Conservation (phyloP, 2,113 vertebrate genomes). For the Hippopotamus amphibius region DNA sequence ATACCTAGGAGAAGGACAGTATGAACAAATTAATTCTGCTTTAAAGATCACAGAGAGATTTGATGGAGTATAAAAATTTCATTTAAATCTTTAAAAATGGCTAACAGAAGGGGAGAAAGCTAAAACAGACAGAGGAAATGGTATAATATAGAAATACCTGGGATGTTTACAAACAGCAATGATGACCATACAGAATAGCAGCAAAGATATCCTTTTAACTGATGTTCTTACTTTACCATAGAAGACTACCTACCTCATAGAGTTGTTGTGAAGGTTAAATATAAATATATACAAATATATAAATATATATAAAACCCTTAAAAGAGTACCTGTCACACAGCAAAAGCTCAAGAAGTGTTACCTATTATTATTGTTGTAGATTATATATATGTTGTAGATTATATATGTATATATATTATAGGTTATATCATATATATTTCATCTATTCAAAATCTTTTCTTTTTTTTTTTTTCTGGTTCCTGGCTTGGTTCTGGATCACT, state of each 20-base stretch:
- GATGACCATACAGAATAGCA: neutral
- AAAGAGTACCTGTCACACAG: neutral
- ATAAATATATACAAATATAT: neutral
- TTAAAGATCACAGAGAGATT: neutral
- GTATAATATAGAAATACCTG: neutral
- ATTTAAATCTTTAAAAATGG: conserved; percentile 41
- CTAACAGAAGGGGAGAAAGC: neutral
- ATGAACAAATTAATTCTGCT: neutral
- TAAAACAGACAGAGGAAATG: neutral
- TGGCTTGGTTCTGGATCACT: neutral
- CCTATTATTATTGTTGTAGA: neutral
- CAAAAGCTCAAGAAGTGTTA: conserved; percentile 16
- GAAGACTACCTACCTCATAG: neutral
- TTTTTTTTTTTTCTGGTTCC: neutral
- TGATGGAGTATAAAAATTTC: neutral
- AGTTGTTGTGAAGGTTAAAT: neutral
- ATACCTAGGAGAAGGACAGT: neutral
- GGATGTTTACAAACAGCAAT: conserved; percentile 47
- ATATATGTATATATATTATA: neutral
- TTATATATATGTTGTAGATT: too few relatives aligned
- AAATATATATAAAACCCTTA: neutral
- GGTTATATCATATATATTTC: neutral
- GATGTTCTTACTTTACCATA: neutral
- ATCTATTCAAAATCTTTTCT: neutral
- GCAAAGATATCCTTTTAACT: conserved; percentile 20